Evolutionary conservation across 35 echinoderm and acorn worm species (phyloP), one percentile per base, ranked within the genome.

Genomic region (Anneissia japonica): DNA sequence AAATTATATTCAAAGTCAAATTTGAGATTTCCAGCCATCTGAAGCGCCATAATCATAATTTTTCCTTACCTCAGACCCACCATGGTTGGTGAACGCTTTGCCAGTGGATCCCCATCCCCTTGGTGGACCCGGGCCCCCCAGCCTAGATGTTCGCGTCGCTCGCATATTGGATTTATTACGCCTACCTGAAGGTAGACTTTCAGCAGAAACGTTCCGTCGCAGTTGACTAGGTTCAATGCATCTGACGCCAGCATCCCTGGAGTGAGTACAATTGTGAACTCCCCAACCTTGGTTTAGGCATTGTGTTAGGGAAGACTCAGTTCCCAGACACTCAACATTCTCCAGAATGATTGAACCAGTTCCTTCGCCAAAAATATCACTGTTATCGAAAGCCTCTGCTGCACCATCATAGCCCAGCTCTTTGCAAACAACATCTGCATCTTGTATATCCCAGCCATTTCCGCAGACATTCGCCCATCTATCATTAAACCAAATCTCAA

Each of bases 261-360:
- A 30, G 37, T 85, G 88, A 26, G n/a, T 51, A 80, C 88, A 90
- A 13, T 78, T 55, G 31, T 84, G 75, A 38, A 79, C 77, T 23
- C 12, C 10, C 81, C 81, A 84, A 1, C 75, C 75, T 16, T 30
- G 31, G 39, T 90, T 73, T 10, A 26, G 30, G 32, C 88, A 90
- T 30, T 90, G 30, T 2, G 26, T 32, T 29, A 90, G 17, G 21
- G 28, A 76, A 46, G 36, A 32, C 38, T 90, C 88, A 0, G 74
- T 51, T 36, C 88, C 88, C 29, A 34, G 43, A 72, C 88, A 90
- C 7, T 34, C n/a, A 17, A 90, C 73, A 64, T 90, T 11, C 35
- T 90, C 79, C 5, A 90, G 46, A 16, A 45, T 26, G 33, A 90
- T 85, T 13, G 74, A 13, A 4, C 88, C 88, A 31, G 39, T 76